Evolutionary conservation across 2,888 invertebrate genomes (phyloP).

Genomic region (Strigamia transsilvanica): DNA sequence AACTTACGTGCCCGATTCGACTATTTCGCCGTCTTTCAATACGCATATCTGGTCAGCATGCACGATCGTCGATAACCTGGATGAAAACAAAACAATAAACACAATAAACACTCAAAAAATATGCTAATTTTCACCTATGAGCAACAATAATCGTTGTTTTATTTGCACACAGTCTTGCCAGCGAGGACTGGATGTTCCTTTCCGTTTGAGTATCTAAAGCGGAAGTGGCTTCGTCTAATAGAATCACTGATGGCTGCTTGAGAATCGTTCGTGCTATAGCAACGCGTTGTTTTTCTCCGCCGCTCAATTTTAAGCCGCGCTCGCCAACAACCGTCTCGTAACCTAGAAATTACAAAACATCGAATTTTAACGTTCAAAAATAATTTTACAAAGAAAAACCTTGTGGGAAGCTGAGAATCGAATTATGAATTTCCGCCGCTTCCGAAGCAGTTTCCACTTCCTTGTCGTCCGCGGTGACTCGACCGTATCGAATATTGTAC

Average conservation of each 20-base stretch:
- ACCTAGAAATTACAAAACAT: slow-evolving; percentile 61
- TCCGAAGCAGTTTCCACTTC: slow-evolving; percentile 89
- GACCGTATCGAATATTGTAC: slow-evolving; percentile 92
- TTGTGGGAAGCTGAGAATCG: slow-evolving; percentile 89
- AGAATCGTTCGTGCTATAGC: slow-evolving; percentile 95
- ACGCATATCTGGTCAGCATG: slow-evolving; percentile 95
- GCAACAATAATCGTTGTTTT: slow-evolving; percentile 94
- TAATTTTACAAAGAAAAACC: slow-evolving; percentile 61
- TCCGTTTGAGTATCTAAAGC: slow-evolving; percentile 96
- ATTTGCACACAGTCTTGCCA: slow-evolving; percentile 80
- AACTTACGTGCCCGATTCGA: slow-evolving; percentile 84
- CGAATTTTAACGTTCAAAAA: neutral
- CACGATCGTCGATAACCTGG: slow-evolving; percentile 86
- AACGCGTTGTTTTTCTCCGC: slow-evolving; percentile 97
- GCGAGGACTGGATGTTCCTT: slow-evolving; percentile 82
- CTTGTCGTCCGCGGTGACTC: slow-evolving; percentile 76
- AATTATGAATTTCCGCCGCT: slow-evolving; percentile 92
- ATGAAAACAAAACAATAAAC: neutral
- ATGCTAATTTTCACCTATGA: slow-evolving; percentile 68
- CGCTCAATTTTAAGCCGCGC: slow-evolving; percentile 90
- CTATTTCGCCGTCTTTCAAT: slow-evolving; percentile 86
- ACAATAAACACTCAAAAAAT: neutral
- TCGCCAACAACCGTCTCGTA: slow-evolving; percentile 93
- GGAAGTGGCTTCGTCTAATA: slow-evolving; percentile 92
- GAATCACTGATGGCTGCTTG: slow-evolving; percentile 87